Base-by-base conservation (phyloP, 1,140 invertebrate genomes). In the Drusus annulatus region DNA sequence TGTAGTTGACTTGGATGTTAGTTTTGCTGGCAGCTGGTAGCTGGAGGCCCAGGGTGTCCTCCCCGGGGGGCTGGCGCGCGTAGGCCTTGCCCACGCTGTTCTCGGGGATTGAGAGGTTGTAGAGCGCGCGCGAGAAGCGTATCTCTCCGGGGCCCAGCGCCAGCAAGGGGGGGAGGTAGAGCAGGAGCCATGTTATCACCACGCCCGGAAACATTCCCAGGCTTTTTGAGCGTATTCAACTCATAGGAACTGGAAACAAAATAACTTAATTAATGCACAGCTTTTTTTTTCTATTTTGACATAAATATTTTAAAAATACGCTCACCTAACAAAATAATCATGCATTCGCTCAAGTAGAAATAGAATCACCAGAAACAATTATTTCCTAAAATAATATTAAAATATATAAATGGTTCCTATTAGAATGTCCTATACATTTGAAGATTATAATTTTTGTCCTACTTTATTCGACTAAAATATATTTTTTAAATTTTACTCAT, bases 71-170 rank as follows among this genome's bases (percentile, higher is more conserved):
- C 79, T 91, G 89, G 60, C 87, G 86, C 6, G 91, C 90, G 86
- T 95, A 96, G 0, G 94, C 94, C 86, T 96, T 96, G 6, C 93
- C 94, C 56, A 95, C 90, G 76, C 95, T 95, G 88, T 95, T 97
- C 88, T 98, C 96, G n/a, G 93, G 92, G 84, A 98, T 96, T 74
- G 94, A 94, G 76, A 94, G 96, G 91, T 97, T 97, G 91, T 97
- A 98, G 0, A 89, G 83, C 2, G 88, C 80, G 63, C 92, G 90
- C 0, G 94, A 94, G 89, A 97, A 98, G 56, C 80, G 77, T 19
- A 80, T 65, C 31, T 80, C 78, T 31, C 76, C 78, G 16, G 81
- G 56, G 15, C 71, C 73, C 25, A 79, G 23, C 81, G 54, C 73
- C 63, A 58, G 54, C 52, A 45, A 23, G 5, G 63, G 63, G 28